These are phyloP conservation scores for Epicauta chinensis DNA, from an alignment of 1,140 invertebrate species.

Conservation along the genomic window DNA sequence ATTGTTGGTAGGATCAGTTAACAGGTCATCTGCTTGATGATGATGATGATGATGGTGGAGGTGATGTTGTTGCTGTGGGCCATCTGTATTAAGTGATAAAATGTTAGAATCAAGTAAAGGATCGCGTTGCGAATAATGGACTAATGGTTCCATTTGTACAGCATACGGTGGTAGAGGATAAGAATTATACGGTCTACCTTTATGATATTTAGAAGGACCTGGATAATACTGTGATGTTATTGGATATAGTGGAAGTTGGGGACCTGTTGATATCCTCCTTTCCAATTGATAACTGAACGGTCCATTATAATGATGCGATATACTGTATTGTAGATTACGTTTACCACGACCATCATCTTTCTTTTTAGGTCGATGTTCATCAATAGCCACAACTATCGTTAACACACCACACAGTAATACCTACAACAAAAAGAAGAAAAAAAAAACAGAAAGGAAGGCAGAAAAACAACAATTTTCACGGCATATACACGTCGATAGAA, in stretches of 20 bases:
- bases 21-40: constrained; percentile 44
- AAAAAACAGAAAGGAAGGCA: neutral
- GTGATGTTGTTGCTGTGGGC: constrained; percentile 43
- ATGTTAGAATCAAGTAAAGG: constrained; percentile 60
- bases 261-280: constrained; percentile 39
- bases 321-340: constrained; percentile 48
- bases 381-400: constrained; percentile 22
- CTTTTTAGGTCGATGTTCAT: constrained; percentile 44
- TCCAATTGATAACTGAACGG: constrained; percentile 45
- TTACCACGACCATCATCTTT: constrained; percentile 48
- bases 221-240: constrained; percentile 33
- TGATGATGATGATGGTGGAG: constrained; percentile 44
- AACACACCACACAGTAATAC: constrained; percentile 30
- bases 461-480: constrained; percentile 1
- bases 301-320: constrained; percentile 46
- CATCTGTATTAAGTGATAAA: constrained; percentile 47
- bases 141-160: constrained; percentile 72
- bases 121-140: constrained; percentile 71
- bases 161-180: constrained; percentile 59
- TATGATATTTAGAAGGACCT: constrained; percentile 37
- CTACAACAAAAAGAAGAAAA: constrained; percentile 32
- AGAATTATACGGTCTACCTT: constrained; percentile 44
- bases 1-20: constrained; percentile 38
- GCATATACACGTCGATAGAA: neutral
- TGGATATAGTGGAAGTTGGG: constrained; percentile 26